Conservation (phyloP, 2,888 invertebrate species). For the Cancer borealis region DNA sequence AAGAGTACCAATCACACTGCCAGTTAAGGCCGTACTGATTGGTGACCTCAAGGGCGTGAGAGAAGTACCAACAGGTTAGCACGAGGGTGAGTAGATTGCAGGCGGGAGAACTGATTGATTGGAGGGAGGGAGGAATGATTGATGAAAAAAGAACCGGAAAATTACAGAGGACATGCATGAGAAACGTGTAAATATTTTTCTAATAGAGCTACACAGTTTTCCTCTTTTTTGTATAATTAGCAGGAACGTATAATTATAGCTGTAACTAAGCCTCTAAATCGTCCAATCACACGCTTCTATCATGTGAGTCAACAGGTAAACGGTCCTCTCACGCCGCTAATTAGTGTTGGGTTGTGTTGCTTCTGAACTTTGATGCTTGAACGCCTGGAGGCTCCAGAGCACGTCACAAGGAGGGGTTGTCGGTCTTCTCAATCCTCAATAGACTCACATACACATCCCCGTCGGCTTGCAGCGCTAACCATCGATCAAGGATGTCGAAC, state of each 20-base stretch:
- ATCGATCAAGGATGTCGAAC: no score
- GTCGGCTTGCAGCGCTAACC: no score
- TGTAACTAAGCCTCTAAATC: neutral
- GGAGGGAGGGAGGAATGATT: neutral
- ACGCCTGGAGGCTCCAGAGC: no score
- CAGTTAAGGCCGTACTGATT: neutral
- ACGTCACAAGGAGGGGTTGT: no score
- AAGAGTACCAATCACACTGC: neutral
- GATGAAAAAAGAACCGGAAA: neutral
- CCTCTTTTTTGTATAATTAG: no score
- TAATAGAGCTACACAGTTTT: no score
- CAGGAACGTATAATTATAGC: no score
- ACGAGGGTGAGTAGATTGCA: neutral
- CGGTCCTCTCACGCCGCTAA: slow-evolving; percentile 16
- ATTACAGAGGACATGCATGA: neutral
- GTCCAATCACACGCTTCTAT: neutral
- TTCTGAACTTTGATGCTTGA: neutral
- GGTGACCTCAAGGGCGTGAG: neutral
- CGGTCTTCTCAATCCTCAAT: no score
- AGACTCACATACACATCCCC: no score
- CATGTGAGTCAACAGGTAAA: slow-evolving; percentile 10
- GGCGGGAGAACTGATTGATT: neutral
- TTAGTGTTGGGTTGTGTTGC: neutral
- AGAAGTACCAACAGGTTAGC: neutral
- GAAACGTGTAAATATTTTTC: neutral